Evolutionary conservation across 1,140 invertebrate genomes (phyloP).

Genomic region (Mercenaria mercenaria): DNA sequence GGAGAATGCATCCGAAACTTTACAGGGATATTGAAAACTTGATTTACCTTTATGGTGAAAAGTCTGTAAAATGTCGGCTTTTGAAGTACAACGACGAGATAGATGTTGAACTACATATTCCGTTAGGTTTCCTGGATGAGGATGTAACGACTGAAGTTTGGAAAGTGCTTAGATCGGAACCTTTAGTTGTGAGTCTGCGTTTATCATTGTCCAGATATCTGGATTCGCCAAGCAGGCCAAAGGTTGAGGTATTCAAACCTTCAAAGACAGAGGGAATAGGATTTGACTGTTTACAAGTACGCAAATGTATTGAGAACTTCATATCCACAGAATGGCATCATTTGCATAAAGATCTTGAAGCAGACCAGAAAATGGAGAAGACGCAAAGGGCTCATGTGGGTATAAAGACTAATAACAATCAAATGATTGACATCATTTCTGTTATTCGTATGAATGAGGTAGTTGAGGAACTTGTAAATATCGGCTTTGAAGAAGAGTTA

Average conservation of each 20-base stretch:
- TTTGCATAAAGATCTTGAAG: not conserved
- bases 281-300: conserved; percentile 70
- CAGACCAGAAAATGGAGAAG: not conserved
- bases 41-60: conserved; percentile 61
- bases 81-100: conserved; percentile 77
- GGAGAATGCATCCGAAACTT: conserved; percentile 56
- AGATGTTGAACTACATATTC: conserved; percentile 74
- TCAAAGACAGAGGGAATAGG: conserved; percentile 75
- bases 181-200: conserved; percentile 73
- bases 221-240: conserved; percentile 71
- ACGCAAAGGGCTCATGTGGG: not conserved
- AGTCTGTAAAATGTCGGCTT: conserved; percentile 67
- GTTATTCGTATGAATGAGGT: conserved; percentile 58
- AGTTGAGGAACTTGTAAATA: conserved; percentile 69
- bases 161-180: conserved; percentile 72
- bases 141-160: conserved; percentile 74
- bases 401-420: not conserved
- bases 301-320: conserved; percentile 60
- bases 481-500: conserved; percentile 70
- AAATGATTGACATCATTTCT: not conserved
- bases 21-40: conserved; percentile 64
- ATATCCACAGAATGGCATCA: conserved; percentile 31
- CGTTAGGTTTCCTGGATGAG: conserved; percentile 69
- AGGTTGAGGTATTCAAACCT: conserved; percentile 77
- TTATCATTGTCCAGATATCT: conserved; percentile 72